These are phyloP conservation scores for Leucophora obtusa DNA, from an alignment of 2,888 invertebrate species.

Conservation along the genomic window DNA sequence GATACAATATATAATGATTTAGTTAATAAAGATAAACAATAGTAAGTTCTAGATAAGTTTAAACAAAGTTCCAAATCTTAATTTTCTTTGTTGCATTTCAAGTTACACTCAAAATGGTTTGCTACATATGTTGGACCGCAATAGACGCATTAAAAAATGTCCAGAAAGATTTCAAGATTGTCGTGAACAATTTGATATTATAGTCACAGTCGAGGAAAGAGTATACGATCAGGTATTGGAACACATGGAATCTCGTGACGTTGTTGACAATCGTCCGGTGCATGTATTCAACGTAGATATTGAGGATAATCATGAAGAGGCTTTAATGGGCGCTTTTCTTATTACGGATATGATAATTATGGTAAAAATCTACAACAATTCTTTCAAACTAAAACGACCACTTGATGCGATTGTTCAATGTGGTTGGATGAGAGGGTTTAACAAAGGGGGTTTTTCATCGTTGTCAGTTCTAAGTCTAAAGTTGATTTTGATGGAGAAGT, in stretches of 20 bases:
- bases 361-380: slow-evolving; percentile 79
- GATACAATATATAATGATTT: slow-evolving; percentile 97
- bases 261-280: slow-evolving; percentile 90
- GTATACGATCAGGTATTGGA: slow-evolving; percentile 99
- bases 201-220: slow-evolving; percentile 98
- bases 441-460: too few species aligned
- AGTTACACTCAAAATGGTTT: slow-evolving; percentile 98
- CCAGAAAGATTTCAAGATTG: slow-evolving; percentile 97
- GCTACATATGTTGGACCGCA: slow-evolving; percentile 98
- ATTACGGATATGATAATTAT: slow-evolving; percentile 96
- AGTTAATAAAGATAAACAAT: slow-evolving; percentile 91
- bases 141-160: slow-evolving; percentile 93
- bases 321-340: slow-evolving; percentile 98
- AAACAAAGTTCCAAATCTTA: neutral
- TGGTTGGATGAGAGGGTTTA: neutral
- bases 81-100: slow-evolving; percentile 23
- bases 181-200: slow-evolving; percentile 94
- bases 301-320: slow-evolving; percentile 99
- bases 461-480: neutral
- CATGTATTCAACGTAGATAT: slow-evolving; percentile 99
- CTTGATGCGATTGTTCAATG: slow-evolving; percentile 34
- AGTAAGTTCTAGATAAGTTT: slow-evolving; percentile 80
- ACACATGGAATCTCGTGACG: slow-evolving; percentile 90
- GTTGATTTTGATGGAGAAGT: slow-evolving; percentile 35
- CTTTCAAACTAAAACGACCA: slow-evolving; percentile 40